Conservation (phyloP, 2,797 vertebrate species). For the Odontamblyopus lacepedii region DNA sequence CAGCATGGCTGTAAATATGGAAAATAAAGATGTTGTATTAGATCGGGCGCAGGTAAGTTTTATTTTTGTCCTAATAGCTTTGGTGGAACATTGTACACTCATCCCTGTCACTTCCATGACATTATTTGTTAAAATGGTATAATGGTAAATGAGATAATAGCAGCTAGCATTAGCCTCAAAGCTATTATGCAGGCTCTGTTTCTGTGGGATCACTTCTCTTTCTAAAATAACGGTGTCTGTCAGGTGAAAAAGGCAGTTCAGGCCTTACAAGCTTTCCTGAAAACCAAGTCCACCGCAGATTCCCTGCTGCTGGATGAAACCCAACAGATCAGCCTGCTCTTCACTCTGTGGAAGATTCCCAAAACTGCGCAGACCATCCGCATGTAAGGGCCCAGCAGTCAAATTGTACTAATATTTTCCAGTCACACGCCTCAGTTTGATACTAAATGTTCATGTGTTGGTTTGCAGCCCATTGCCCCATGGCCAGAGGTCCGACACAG, state of each 20-base stretch:
- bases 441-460: not conserved
- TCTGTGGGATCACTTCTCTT: not conserved
- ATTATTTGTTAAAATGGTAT: not conserved
- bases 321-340: constrained; percentile 78
- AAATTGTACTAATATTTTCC: not conserved
- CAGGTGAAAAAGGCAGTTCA: constrained; percentile 85
- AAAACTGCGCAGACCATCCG: constrained; percentile 72
- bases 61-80: rapidly evolving
- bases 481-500: constrained; percentile 75
- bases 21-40: constrained; percentile 13
- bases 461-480: constrained; percentile 83
- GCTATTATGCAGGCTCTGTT: constrained; percentile 17
- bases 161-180: constrained; percentile 23
- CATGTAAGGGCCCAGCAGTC: constrained; percentile 77
- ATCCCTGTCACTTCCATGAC: not conserved
- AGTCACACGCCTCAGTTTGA: not conserved
- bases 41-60: constrained; percentile 67
- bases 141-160: too few species aligned
- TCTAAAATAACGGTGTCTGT: not conserved
- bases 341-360: constrained; percentile 87
- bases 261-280: constrained; percentile 80
- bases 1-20: constrained; percentile 61
- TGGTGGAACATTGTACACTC: not conserved
- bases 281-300: constrained; percentile 59
- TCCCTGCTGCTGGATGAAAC: constrained; percentile 73